Percentiles rank a stretch among this genome's conserved stretches.
phyloP scores from a whole-genome alignment of 2,113 vertebrate species.

The Grammomys dolichurus region DNA sequence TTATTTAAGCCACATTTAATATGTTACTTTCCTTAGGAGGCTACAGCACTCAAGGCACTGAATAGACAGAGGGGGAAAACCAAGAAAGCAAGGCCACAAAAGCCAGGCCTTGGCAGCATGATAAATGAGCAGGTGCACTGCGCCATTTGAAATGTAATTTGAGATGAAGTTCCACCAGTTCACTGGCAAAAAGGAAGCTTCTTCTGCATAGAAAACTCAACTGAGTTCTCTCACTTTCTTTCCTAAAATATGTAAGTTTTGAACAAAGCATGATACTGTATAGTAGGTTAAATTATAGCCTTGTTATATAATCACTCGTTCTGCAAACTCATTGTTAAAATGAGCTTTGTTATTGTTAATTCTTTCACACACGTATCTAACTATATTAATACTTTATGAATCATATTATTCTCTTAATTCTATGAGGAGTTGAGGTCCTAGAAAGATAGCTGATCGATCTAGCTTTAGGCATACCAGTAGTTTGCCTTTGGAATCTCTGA shows the following conservation, averaged over 20 bases:
- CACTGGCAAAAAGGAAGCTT: neutral
- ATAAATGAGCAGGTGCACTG: constrained; percentile 72
- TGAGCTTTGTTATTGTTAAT: neutral
- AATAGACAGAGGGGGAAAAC: neutral
- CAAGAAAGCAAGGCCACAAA: neutral
- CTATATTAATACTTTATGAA: neutral
- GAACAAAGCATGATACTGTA: neutral
- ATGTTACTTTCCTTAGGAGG: constrained; percentile 33
- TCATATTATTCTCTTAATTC: neutral
- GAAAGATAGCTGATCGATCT: neutral
- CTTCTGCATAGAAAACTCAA: neutral
- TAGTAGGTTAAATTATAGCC: neutral
- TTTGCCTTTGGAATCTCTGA: neutral
- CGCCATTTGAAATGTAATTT: constrained; percentile 72
- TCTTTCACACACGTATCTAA: neutral
- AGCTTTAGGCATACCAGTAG: no score
- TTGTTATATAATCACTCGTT: neutral
- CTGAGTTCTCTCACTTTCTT: neutral
- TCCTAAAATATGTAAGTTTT: neutral
- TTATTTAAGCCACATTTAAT: constrained; percentile 55
- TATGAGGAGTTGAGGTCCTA: neutral
- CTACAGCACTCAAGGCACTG: neutral
- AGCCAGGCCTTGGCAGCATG: constrained; percentile 56
- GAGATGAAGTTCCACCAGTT: neutral
- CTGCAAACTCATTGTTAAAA: neutral